Conservation (phyloP, 2,797 vertebrate genomes). For the Threskiornis aethiopicus region DNA sequence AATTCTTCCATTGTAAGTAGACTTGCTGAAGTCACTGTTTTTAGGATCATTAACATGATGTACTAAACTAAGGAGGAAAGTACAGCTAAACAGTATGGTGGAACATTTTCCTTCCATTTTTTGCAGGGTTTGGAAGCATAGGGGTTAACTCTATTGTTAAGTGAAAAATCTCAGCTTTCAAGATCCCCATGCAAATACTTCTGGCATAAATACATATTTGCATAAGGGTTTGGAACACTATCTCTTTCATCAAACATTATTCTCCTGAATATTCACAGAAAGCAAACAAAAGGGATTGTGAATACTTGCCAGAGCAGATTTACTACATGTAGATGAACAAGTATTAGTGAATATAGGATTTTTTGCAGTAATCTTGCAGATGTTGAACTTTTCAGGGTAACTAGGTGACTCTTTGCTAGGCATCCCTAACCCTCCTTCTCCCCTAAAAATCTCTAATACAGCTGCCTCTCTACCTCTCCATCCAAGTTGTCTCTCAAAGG, state of each 20-base stretch:
- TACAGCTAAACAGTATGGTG: not conserved
- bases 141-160: not conserved
- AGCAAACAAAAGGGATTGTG: constrained; percentile 16
- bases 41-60: not conserved
- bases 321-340: not conserved
- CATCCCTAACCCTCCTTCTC: rapidly evolving
- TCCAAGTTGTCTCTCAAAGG: not conserved
- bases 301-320: not conserved
- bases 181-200: not conserved
- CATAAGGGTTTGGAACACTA: not conserved
- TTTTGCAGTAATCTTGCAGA: not conserved
- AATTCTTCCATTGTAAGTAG: not conserved
- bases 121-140: not conserved
- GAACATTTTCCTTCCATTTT: not conserved
- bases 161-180: not conserved
- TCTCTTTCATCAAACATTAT: constrained; percentile 41
- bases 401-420: not conserved
- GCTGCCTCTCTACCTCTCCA: not conserved
- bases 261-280: constrained; percentile 3
- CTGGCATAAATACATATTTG: constrained; percentile 31
- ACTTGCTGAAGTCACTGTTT: not conserved
- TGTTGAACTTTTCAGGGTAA: not conserved
- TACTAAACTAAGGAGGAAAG: not conserved
- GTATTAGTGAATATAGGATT: not conserved
- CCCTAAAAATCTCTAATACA: not conserved